Evolutionary conservation across 2,888 invertebrate species (phyloP).

Genomic region (Machimus atricapillus): DNA sequence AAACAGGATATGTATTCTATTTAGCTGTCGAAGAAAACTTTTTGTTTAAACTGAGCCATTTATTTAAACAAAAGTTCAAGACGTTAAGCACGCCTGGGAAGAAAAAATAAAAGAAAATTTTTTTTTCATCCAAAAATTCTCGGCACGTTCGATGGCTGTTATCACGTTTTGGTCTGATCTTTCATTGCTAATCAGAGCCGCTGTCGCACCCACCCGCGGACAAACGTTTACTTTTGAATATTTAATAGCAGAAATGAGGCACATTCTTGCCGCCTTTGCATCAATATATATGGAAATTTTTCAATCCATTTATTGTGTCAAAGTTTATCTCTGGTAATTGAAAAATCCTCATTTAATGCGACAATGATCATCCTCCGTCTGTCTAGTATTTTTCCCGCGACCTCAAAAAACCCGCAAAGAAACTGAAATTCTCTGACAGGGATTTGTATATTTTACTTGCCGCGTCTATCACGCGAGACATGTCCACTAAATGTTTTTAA

Average conservation of each 20-base stretch:
- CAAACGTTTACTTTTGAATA: neutral
- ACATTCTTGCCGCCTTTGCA: neutral
- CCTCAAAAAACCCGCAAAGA: neutral
- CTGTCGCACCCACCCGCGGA: neutral
- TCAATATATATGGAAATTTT: constrained; percentile 13
- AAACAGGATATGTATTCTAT: neutral
- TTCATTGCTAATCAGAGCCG: neutral
- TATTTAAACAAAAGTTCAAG: neutral
- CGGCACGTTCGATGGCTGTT: neutral
- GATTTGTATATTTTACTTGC: neutral
- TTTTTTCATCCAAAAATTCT: neutral
- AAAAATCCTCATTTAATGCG: neutral
- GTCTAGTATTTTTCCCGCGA: constrained; percentile 22
- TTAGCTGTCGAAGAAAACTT: neutral
- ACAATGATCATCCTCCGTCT: neutral
- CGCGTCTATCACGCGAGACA: neutral
- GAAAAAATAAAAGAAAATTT: neutral
- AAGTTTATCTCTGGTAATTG: constrained; percentile 20
- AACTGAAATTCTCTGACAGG: neutral
- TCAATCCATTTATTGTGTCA: constrained; percentile 20
- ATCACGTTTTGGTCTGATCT: neutral
- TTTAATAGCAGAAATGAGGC: neutral
- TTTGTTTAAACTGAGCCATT: neutral
- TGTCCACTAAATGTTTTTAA: neutral
- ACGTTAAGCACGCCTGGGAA: neutral